phyloP scores from a whole-genome alignment of 2,888 invertebrate species.

The Kuschelorhynchus macadamiae region DNA sequence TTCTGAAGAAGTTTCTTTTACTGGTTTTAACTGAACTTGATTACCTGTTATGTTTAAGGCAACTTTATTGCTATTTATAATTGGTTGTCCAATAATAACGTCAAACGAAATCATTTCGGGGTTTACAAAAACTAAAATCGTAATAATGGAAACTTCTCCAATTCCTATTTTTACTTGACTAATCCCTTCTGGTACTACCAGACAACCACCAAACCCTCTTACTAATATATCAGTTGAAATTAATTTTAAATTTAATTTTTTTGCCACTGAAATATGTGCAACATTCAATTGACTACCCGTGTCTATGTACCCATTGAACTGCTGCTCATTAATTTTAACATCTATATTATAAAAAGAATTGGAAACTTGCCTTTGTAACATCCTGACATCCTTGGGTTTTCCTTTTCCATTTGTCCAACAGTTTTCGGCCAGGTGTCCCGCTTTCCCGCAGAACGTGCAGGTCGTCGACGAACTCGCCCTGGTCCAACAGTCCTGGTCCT shows the following conservation, averaged over 20 bases:
- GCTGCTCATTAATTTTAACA: background rate
- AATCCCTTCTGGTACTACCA: background rate
- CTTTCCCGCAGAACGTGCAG: no score
- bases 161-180: background rate
- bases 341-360: no score
- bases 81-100: background rate
- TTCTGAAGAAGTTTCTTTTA: no score
- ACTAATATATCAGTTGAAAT: no score
- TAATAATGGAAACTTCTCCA: background rate
- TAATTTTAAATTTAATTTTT: slow-evolving; percentile 1
- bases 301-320: slow-evolving; percentile 31
- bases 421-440: no score
- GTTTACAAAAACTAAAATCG: background rate
- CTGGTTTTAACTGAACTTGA: no score
- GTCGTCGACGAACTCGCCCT: no score
- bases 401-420: no score
- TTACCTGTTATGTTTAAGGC: background rate
- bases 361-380: slow-evolving; percentile 33
- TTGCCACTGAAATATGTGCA: background rate
- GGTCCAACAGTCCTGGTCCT: no score
- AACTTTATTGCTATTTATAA: background rate
- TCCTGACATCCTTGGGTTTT: background rate
- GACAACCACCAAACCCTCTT: background rate
- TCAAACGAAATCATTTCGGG: background rate
- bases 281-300: slow-evolving; percentile 29